These are phyloP conservation scores for Gymnodraco acuticeps DNA, from an alignment of 2,797 vertebrate genomes.

Conservation along the genomic window DNA sequence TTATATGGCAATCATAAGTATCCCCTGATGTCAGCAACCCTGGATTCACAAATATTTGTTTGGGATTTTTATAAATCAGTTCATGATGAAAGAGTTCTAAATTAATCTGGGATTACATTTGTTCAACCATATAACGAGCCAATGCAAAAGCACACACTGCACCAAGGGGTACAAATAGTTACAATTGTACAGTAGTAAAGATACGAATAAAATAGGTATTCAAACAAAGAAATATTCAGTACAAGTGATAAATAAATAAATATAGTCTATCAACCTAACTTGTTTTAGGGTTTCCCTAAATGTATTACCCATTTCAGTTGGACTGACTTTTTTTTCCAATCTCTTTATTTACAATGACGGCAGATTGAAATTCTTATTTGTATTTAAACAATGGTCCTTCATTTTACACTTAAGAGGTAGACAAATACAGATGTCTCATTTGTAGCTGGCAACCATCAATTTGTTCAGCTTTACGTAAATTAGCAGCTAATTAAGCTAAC, in stretches of 20 bases:
- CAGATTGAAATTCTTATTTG: not conserved
- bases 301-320: constrained; percentile 12
- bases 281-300: not conserved
- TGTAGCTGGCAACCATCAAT: not conserved
- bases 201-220: constrained; percentile 46
- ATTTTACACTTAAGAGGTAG: constrained; percentile 33
- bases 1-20: constrained; percentile 58
- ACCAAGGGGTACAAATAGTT: constrained; percentile 45
- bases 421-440: constrained; percentile 19
- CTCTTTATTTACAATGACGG: not conserved
- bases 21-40: constrained; percentile 64
- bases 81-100: constrained; percentile 44
- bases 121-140: constrained; percentile 27
- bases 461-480: not conserved
- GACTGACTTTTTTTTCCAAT: too few species aligned
- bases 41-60: constrained; percentile 41
- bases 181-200: constrained; percentile 52
- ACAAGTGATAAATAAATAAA: constrained; percentile 32
- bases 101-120: constrained; percentile 41
- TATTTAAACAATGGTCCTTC: not conserved
- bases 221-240: constrained; percentile 40
- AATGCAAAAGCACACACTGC: constrained; percentile 56
- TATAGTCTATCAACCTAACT: constrained; percentile 33
- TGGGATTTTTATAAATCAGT: constrained; percentile 45
- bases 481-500: not conserved